Evolutionary conservation across 2,888 invertebrate genomes (phyloP).

Genomic region (Monoplex corrugatus): DNA sequence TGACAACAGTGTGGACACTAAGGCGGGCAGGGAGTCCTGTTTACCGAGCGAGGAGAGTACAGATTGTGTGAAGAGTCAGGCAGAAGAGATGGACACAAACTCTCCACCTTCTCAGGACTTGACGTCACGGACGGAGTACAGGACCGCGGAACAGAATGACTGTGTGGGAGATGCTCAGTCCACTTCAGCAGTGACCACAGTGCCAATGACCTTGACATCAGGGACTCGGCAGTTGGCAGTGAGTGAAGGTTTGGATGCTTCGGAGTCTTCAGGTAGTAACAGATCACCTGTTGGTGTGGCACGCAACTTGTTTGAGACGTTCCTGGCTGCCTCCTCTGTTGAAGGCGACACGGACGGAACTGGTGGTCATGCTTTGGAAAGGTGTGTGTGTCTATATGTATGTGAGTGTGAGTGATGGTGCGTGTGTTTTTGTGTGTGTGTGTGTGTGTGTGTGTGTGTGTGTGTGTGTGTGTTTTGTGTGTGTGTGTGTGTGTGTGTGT

Average conservation of each 20-base stretch:
- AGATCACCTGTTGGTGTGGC: neutral
- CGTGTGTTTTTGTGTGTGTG: neutral
- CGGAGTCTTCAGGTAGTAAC: neutral
- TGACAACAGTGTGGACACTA: neutral
- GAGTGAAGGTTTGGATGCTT: neutral
- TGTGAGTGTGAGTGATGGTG: neutral
- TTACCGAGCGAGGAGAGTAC: neutral
- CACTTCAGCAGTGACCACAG: too few species aligned
- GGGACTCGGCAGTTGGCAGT: too few species aligned
- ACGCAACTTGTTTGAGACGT: slow-evolving; percentile 46
- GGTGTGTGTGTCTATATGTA: too few species aligned
- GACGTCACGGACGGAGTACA: neutral
- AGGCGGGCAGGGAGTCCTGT: neutral
- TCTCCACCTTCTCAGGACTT: neutral
- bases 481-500: too few species aligned
- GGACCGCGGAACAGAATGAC: neutral
- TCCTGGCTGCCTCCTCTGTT: slow-evolving; percentile 20
- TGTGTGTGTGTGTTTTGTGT: neutral
- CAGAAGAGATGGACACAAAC: neutral
- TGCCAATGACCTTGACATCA: too few species aligned
- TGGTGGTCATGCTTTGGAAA: neutral
- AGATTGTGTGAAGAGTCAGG: neutral
- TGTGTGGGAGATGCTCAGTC: too few species aligned
- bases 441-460: neutral
- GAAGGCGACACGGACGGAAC: neutral